phyloP scores from a whole-genome alignment of 2,113 vertebrate species.

The Acrocephalus kingi region DNA sequence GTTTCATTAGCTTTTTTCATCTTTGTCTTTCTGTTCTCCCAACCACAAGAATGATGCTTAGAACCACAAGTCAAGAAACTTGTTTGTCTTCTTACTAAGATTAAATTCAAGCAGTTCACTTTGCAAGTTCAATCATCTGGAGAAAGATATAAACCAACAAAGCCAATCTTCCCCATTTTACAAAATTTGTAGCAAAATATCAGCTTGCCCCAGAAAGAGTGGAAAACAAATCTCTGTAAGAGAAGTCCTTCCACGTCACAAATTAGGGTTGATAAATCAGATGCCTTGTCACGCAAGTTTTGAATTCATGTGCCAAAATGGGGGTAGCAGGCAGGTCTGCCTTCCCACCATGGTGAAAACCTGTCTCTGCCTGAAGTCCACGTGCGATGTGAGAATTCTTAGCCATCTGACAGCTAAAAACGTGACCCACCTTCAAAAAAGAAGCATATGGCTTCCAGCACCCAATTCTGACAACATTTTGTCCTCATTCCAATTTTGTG shows the following conservation, averaged over 20 bases:
- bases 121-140: not conserved
- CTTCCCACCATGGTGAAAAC: constrained; percentile 26
- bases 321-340: constrained; percentile 24
- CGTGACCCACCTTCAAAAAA: constrained; percentile 62
- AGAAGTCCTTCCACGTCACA: constrained; percentile 39
- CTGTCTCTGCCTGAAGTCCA: constrained; percentile 59
- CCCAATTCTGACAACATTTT: constrained; percentile 65
- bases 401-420: constrained; percentile 64
- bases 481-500: constrained; percentile 69
- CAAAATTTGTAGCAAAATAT: not conserved
- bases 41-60: not conserved
- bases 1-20: not conserved
- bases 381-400: not conserved
- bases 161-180: not conserved
- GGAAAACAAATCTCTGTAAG: not conserved
- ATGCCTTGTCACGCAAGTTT: constrained; percentile 22
- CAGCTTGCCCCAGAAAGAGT: not conserved
- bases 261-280: constrained; percentile 17
- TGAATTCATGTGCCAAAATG: not conserved
- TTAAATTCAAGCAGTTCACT: not conserved
- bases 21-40: not conserved
- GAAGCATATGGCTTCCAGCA: constrained; percentile 65
- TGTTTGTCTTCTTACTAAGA: not conserved
- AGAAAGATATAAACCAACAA: not conserved
- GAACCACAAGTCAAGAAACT: not conserved